These are phyloP conservation scores for Clupea harengus DNA, from an alignment of 2,113 vertebrate species.

Conservation along the genomic window DNA sequence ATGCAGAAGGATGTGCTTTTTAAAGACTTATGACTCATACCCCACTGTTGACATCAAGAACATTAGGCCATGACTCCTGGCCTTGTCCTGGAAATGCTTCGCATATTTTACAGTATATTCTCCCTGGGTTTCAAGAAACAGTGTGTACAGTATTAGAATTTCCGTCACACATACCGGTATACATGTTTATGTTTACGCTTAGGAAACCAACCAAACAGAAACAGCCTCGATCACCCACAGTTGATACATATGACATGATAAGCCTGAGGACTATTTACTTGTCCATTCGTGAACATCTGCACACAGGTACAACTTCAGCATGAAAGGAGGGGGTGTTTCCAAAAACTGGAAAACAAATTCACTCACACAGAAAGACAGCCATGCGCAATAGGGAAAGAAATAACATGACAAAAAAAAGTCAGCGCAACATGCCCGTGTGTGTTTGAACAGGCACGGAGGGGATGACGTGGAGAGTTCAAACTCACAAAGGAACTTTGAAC, in stretches of 20 bases:
- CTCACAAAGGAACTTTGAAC: not conserved
- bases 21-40: constrained; percentile 31
- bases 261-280: not conserved
- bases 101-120: not conserved
- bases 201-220: not conserved
- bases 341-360: constrained; percentile 22
- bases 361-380: not conserved
- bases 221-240: not conserved
- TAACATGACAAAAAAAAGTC: not conserved
- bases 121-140: not conserved
- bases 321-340: not conserved
- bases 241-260: not conserved
- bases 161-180: not conserved
- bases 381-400: not conserved
- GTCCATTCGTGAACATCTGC: not conserved
- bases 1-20: constrained; percentile 59
- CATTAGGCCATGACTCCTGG: constrained; percentile 1
- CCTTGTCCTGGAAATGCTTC: constrained; percentile 4
- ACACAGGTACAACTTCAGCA: not conserved
- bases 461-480: constrained; percentile 21
- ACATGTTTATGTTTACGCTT: not conserved
- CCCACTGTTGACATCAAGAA: not conserved
- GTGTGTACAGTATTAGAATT: not conserved
- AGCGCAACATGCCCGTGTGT: not conserved
- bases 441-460: not conserved